Evolutionary conservation across 2,888 invertebrate genomes (phyloP).

Genomic region (Cremastinae sp.): DNA sequence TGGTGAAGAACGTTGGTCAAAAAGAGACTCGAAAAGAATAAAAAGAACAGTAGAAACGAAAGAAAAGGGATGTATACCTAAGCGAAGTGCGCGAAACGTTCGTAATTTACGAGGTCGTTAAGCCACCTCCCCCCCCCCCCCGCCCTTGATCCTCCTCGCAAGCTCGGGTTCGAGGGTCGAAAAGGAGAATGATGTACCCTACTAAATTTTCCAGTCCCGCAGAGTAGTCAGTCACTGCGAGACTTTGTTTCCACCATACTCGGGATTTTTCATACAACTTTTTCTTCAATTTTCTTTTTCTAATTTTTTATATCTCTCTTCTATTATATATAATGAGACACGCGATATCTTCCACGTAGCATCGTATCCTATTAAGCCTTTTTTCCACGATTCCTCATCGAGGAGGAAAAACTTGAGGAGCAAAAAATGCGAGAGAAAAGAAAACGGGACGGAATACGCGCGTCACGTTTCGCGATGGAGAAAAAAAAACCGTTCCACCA

Average conservation of each 20-base stretch:
- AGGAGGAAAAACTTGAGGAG: not conserved
- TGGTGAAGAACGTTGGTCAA: not conserved
- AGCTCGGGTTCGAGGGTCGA: slow-evolving; percentile 50
- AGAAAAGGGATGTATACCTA: slow-evolving; percentile 59
- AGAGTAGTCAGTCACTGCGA: slow-evolving; percentile 59
- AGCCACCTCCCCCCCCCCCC: slow-evolving; percentile 54
- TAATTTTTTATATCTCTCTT: no score
- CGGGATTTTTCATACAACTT: slow-evolving; percentile 24
- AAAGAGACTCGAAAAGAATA: slow-evolving; percentile 38
- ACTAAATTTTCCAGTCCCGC: slow-evolving; percentile 62
- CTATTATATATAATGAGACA: no score
- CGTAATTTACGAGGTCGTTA: slow-evolving; percentile 66
- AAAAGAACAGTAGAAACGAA: slow-evolving; percentile 36
- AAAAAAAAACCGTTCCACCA: slow-evolving; percentile 4
- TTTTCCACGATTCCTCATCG: not conserved
- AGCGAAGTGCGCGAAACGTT: slow-evolving; percentile 59
- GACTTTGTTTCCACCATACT: slow-evolving; percentile 37
- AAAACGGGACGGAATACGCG: slow-evolving; percentile 1
- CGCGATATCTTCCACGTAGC: no score
- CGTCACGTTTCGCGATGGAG: slow-evolving; percentile 46
- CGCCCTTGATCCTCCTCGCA: slow-evolving; percentile 15
- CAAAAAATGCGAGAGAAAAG: no score
- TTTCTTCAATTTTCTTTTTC: slow-evolving; percentile 39
- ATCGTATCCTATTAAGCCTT: slow-evolving; percentile 21
- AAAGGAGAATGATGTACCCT: slow-evolving; percentile 64